Percentiles rank a stretch among this genome's conserved stretches.
phyloP scores from a whole-genome alignment of 2,797 vertebrate genomes.

The Urosaurus nigricauda region DNA sequence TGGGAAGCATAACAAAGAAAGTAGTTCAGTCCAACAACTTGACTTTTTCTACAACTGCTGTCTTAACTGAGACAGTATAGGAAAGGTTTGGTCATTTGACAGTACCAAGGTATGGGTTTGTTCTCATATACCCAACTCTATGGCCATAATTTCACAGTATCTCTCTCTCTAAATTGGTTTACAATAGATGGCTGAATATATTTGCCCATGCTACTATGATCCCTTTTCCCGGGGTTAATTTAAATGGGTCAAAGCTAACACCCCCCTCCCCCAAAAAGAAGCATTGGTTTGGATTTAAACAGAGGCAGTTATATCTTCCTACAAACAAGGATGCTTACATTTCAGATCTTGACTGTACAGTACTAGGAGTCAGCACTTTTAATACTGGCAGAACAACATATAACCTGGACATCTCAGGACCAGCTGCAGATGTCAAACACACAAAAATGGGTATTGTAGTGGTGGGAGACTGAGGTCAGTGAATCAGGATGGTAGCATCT shows the following conservation, averaged over 20 bases:
- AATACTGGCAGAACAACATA: conserved; percentile 32
- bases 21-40: background rate
- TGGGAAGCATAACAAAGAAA: background rate
- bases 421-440: conserved; percentile 36
- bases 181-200: background rate
- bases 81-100: background rate
- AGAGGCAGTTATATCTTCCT: conserved; percentile 29
- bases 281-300: conserved; percentile 29
- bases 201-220: background rate
- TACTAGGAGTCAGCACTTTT: conserved; percentile 34
- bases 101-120: background rate
- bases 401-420: conserved; percentile 37
- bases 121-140: background rate
- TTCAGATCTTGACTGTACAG: conserved; percentile 29
- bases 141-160: background rate
- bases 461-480: conserved; percentile 6
- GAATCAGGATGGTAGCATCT: background rate
- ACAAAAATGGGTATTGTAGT: conserved; percentile 5
- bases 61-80: background rate
- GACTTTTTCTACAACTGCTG: background rate
- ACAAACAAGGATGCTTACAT: conserved; percentile 12
- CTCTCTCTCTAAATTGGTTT: background rate
- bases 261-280: too few species aligned
- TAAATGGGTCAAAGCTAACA: conserved; percentile 19
- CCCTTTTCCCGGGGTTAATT: background rate